phyloP scores from a whole-genome alignment of 2,113 vertebrate genomes.

The Xiphophorus maculatus region DNA sequence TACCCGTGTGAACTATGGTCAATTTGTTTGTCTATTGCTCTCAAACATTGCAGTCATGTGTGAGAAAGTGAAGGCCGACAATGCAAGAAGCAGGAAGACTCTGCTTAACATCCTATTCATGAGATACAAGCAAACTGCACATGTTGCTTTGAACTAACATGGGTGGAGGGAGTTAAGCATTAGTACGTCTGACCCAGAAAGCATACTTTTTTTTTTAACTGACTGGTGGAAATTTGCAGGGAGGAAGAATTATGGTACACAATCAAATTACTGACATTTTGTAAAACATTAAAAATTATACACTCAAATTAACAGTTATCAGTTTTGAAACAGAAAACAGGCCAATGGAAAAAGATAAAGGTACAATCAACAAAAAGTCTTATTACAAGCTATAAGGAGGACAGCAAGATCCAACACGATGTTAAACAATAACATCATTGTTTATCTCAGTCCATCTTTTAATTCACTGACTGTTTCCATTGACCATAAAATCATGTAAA shows the following conservation, averaged over 20 bases:
- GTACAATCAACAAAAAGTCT: too few relatives aligned
- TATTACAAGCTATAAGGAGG: background rate
- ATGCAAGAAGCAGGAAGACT: constrained; percentile 12
- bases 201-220: background rate
- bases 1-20: background rate
- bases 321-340: too few relatives aligned
- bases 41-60: constrained; percentile 45
- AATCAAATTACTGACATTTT: too few relatives aligned
- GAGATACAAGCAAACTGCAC: constrained; percentile 11
- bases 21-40: constrained; percentile 8
- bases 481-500: too few relatives aligned
- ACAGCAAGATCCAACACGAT: background rate
- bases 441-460: background rate
- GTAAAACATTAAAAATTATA: too few relatives aligned
- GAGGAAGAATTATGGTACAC: too few relatives aligned
- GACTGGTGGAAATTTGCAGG: background rate
- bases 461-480: background rate
- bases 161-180: background rate
- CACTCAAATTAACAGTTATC: too few relatives aligned
- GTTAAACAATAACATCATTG: background rate
- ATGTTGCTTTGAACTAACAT: background rate
- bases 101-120: constrained; percentile 18
- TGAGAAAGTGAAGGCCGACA: constrained; percentile 48
- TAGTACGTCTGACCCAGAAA: background rate
- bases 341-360: too few relatives aligned